Evolutionary conservation across 2,113 vertebrate genomes (phyloP).

Genomic region (Potamarius usumacintae): DNA sequence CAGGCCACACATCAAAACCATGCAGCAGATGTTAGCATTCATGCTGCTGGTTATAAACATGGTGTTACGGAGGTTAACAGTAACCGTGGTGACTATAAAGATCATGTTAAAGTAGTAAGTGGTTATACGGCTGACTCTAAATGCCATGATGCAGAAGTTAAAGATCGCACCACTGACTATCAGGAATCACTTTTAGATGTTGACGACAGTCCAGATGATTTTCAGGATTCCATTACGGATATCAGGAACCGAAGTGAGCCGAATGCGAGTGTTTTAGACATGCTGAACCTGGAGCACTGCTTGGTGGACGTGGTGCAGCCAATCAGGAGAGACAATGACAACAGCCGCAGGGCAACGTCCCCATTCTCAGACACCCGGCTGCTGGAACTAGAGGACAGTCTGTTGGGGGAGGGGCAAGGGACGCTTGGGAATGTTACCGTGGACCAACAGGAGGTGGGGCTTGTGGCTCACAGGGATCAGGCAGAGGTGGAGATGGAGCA

Average conservation of each 20-base stretch:
- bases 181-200: background rate
- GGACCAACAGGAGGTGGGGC: background rate
- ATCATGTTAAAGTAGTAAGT: background rate
- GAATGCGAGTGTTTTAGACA: background rate
- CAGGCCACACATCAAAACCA: background rate
- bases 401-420: background rate
- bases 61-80: background rate
- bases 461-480: background rate
- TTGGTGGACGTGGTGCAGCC: slow-evolving; percentile 37
- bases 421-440: background rate
- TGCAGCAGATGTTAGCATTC: background rate
- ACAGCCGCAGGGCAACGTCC: background rate
- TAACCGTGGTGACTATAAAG: background rate
- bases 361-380: slow-evolving; percentile 31
- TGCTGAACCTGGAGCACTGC: slow-evolving; percentile 35
- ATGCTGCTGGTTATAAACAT: background rate
- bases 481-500: background rate
- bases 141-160: background rate
- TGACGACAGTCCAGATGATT: slow-evolving; percentile 1
- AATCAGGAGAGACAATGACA: background rate
- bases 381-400: slow-evolving; percentile 47
- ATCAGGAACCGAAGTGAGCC: background rate
- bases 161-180: background rate
- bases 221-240: slow-evolving; percentile 1
- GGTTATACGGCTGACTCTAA: background rate